Evolutionary conservation across 2,797 vertebrate species (phyloP), one percentile per base, ranked within the genome.

Genomic region (Sebastes vulpes): DNA sequence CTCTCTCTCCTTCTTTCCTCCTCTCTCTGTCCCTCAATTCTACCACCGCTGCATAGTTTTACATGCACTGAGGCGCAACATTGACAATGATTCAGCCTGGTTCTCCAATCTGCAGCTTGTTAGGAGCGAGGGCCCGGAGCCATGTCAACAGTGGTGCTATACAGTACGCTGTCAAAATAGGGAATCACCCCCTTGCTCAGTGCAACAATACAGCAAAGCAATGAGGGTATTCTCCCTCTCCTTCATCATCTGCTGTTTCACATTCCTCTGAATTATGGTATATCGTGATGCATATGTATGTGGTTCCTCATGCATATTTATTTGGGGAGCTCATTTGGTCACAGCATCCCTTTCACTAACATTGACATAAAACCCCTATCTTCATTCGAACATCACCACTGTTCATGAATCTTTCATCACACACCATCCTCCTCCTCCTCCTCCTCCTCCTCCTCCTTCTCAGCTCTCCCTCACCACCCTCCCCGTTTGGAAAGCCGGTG

Each of bases 341-440:
- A 77, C 69, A 71, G 46, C 70, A 83, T 64, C 50, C 60, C 58
- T 73, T 86, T 85, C 83, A 69, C 77, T 82, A 75, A 82, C 75
- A 79, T 54, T 86, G 85, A 88, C 67, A 84, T 78, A 70, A 85
- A 86, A 77, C 52, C 79, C 81, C 61, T 58, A 56, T 82, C 74
- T 82, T 72, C 72, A 78, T 75, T 83, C 80, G 46, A 85, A 81
- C 85, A 84, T 88, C 85, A 81, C 70, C 85, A 81, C 67, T 20
- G 57, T 84, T 90, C 88, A 93, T 94, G 86, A 92, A 92, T 91
- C 65, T 94, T 94, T 94, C 89, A 94, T 88, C 82, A 77, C 65
- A 38, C 14, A 65, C 50, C 71, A 12, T 12, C 23, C 31, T 21
- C 71, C 16, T 12, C 23, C 31, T 20, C 70, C 9, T n/a, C 70